Evolutionary conservation across 2,888 invertebrate genomes (phyloP).

Genomic region (Lissonota sp.): DNA sequence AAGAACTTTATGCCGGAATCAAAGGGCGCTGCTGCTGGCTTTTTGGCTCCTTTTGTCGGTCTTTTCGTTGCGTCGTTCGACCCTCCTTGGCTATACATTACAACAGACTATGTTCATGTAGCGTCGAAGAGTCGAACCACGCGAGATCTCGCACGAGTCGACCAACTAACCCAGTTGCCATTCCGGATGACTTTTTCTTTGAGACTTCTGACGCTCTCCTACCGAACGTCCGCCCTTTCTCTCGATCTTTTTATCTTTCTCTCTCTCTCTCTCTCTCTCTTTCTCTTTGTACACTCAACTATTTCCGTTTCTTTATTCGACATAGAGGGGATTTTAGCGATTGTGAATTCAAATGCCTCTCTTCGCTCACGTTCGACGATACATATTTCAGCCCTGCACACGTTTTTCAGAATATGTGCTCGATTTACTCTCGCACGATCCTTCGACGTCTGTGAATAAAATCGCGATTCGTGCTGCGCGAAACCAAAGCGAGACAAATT

Average conservation of each 20-base stretch:
- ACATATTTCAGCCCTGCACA: background rate
- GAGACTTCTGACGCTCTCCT: conserved; percentile 42
- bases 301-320: conserved; percentile 62
- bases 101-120: background rate
- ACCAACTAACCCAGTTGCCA: conserved; percentile 65
- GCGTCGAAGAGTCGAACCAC: conserved; percentile 16
- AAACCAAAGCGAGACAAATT: background rate
- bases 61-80: conserved; percentile 38
- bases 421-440: conserved; percentile 13
- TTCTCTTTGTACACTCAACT: conserved; percentile 24
- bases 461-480: background rate
- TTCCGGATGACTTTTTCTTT: conserved; percentile 62
- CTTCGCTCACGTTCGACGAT: conserved; percentile 16
- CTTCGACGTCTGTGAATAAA: conserved; percentile 23
- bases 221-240: conserved; percentile 35
- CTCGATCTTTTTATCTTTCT: conserved; percentile 6
- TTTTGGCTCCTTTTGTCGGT: conserved; percentile 50
- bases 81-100: conserved; percentile 23
- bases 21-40: conserved; percentile 53
- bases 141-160: conserved; percentile 52
- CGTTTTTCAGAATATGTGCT: background rate
- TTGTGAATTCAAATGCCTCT: conserved; percentile 43
- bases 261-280: conserved; percentile 6
- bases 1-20: conserved; percentile 43
- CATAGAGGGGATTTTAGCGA: conserved; percentile 43